phyloP scores from a whole-genome alignment of 2,888 invertebrate genomes.

The Herminia tarsipennalis region DNA sequence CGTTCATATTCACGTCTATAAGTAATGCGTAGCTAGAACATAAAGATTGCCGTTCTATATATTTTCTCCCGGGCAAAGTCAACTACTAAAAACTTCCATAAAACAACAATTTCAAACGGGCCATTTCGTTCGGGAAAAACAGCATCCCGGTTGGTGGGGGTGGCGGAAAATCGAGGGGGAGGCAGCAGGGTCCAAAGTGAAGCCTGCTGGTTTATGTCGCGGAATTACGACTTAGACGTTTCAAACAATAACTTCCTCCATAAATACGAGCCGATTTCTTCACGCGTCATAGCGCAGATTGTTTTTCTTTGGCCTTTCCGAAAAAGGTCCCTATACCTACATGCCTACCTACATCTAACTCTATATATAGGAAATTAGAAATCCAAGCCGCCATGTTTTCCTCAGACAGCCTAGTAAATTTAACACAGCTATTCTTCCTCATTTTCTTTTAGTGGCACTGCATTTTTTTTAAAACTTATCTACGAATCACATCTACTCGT shows the following conservation, averaged over 20 bases:
- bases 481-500: no score
- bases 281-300: conserved; percentile 81
- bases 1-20: conserved; percentile 15
- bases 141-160: conserved; percentile 71
- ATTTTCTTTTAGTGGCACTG: no score
- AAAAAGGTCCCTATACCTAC: no score
- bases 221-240: conserved; percentile 86
- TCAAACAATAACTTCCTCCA: conserved; percentile 84
- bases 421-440: no score
- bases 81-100: conserved; percentile 86
- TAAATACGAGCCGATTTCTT: conserved; percentile 84
- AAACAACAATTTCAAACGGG: conserved; percentile 85
- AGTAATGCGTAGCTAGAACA: conserved; percentile 49
- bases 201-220: conserved; percentile 80
- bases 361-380: no score
- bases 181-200: conserved; percentile 70
- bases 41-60: conserved; percentile 77
- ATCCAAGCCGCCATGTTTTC: no score
- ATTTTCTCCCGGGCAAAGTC: conserved; percentile 80
- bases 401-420: no score
- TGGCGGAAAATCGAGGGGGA: conserved; percentile 39
- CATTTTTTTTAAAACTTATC: no score
- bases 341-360: no score
- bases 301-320: conserved; percentile 76
- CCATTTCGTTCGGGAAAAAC: conserved; percentile 84